Percentiles rank a stretch among this genome's conserved stretches.
Conservation (phyloP, 2,888 invertebrate genomes). For the Latheticus oryzae region DNA sequence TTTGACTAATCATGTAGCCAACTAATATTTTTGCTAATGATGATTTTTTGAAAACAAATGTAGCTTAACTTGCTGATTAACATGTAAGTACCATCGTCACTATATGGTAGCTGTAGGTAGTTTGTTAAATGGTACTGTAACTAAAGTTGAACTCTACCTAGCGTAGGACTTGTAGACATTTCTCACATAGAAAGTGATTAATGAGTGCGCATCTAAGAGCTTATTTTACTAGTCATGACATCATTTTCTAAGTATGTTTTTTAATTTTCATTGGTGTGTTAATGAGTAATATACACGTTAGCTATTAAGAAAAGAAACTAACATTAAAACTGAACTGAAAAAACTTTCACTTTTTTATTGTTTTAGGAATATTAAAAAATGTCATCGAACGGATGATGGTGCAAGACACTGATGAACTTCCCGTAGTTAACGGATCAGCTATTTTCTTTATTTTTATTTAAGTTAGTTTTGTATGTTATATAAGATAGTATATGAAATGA, state of each 20-base stretch:
- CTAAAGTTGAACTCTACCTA: conserved; percentile 45
- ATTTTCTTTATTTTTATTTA: too few relatives aligned
- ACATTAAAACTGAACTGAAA: too few relatives aligned
- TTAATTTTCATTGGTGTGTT: conserved; percentile 3
- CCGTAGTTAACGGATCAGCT: conserved; percentile 13
- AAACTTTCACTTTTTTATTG: conserved; percentile 40
- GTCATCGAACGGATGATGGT: conserved; percentile 54
- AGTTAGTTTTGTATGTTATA: conserved; percentile 41
- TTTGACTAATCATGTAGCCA: conserved; percentile 25
- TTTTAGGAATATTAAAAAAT: conserved; percentile 61
- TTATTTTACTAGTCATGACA: conserved; percentile 38
- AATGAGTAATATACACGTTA: conserved; percentile 4
- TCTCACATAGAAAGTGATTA: conserved; percentile 12
- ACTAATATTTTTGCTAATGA: conserved; percentile 32
- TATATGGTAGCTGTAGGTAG: conserved; percentile 27
- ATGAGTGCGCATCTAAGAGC: conserved; percentile 11
- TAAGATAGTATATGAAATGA: conserved; percentile 43
- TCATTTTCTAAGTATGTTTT: conserved; percentile 10
- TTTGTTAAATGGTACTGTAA: conserved; percentile 14
- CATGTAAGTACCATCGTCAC: conserved; percentile 17
- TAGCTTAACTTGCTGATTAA: conserved; percentile 33
- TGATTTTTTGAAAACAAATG: too few relatives aligned
- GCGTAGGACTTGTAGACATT: conserved; percentile 48
- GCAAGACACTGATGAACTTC: conserved; percentile 46
- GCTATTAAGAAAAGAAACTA: too few relatives aligned